Percentiles rank a stretch among this genome's conserved stretches.
Conservation (phyloP, 2,888 invertebrate species). For the Tupiocoris notatus region DNA sequence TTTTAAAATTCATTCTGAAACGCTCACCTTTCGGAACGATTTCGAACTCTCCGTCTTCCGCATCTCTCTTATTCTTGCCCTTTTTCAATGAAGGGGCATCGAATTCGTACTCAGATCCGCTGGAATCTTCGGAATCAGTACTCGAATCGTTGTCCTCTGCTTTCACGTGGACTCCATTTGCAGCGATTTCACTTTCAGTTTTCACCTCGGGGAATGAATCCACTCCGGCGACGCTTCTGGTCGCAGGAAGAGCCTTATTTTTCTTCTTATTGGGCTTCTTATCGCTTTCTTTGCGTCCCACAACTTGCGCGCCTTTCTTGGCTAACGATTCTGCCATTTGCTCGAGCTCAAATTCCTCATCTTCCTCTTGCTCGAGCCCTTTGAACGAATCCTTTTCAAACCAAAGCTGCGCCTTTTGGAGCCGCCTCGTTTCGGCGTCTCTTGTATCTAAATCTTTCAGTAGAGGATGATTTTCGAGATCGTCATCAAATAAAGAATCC, state of each 20-base stretch:
- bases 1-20: too few relatives aligned
- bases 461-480: conserved; percentile 59
- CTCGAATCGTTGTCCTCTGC: conserved; percentile 15
- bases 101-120: conserved; percentile 56
- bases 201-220: not conserved
- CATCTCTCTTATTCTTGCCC: conserved; percentile 38
- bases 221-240: not conserved
- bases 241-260: not conserved
- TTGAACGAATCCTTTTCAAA: conserved; percentile 64
- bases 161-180: not conserved
- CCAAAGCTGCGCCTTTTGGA: conserved; percentile 81
- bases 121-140: conserved; percentile 54
- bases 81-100: conserved; percentile 52
- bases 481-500: conserved; percentile 53
- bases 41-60: conserved; percentile 58
- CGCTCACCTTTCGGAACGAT: conserved; percentile 62
- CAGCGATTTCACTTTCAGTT: too few relatives aligned
- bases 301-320: conserved; percentile 65
- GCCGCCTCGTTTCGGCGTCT: conserved; percentile 69
- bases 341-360: conserved; percentile 84
- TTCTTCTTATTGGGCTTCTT: not conserved
- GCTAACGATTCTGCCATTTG: conserved; percentile 70
- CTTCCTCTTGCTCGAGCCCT: conserved; percentile 61
- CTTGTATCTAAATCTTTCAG: conserved; percentile 77
- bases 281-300: conserved; percentile 50